Base-by-base conservation (phyloP, 2,888 invertebrate genomes). In the Spodoptera exigua region DNA sequence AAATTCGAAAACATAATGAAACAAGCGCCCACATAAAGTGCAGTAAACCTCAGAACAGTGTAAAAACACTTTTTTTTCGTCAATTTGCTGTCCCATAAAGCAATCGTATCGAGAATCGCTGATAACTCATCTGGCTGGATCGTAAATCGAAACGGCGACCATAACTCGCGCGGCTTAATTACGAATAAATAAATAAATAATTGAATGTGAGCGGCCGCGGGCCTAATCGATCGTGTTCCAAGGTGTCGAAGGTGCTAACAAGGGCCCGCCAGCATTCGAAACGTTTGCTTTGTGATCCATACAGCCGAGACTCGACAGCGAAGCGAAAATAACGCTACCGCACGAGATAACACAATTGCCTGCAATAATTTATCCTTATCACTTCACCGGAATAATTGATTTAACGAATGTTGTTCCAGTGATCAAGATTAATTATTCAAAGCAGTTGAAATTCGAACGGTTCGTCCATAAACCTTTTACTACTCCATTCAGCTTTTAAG, bases 161-260 rank as follows among this genome's bases (percentile, higher is more conserved):
- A 92, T 94, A 94, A 94, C 93, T 94, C 89, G 88, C 81, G 84
- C 84, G 78, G 86, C 87, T 94, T 94, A 94, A 94, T 94, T 94
- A 94, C 94, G 94, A 94, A 94, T 94, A 94, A 94, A 94, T 94
- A 94, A 94, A 94, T 93, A 94, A 93, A 93, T 94, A 94, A 94
- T 94, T 94, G 94, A 94, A 94, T 92, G 92, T 91, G 92, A 91
- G 89, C 89, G 90, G 93, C 93, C 93, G 89, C 88, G 89, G 93
- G 93, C 91, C 85, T 91, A 93, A 93, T 92, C 91, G 93, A 91
- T 91, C 91, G 86, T 81, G 80, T 84, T 76, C 78, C 62, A 65
- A 85, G 83, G 85, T 86, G 87, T 87, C 79, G 77, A 84, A 93
- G 91, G 93, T 92, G 93, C 88, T 93, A 94, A 93, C 93, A 93